These are phyloP conservation scores for Puntigrus tetrazona DNA, from an alignment of 2,113 vertebrate genomes.

Conservation along the genomic window DNA sequence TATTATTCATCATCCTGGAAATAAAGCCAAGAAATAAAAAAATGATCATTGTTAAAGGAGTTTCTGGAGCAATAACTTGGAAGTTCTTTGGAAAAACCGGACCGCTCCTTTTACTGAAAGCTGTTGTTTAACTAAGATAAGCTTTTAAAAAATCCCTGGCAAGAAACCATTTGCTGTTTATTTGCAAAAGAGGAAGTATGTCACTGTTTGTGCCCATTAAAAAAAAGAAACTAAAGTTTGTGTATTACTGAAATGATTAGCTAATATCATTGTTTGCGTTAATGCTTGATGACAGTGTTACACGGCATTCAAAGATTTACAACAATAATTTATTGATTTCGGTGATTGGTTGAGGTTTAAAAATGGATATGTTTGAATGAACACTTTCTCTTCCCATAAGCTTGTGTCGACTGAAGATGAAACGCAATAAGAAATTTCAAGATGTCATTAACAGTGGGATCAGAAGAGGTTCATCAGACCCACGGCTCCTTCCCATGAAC, in stretches of 20 bases:
- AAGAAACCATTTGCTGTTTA: conserved; percentile 45
- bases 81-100: conserved; percentile 8
- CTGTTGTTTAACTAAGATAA: conserved; percentile 74
- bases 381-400: background rate
- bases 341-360: background rate
- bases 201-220: background rate
- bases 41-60: background rate
- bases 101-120: conserved; percentile 50
- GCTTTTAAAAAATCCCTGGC: conserved; percentile 66
- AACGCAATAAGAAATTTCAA: background rate
- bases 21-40: background rate
- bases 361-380: background rate
- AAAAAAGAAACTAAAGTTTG: background rate
- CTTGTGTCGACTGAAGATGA: background rate
- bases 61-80: background rate
- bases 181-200: conserved; percentile 72
- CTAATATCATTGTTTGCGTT: background rate
- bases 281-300: background rate
- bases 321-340: background rate
- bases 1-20: background rate
- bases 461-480: background rate
- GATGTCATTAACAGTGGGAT: background rate
- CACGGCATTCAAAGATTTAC: background rate
- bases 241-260: conserved; percentile 2
- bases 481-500: background rate